Evolutionary conservation across 2,113 vertebrate species (phyloP).

Genomic region (Tragelaphus strepsiceros): DNA sequence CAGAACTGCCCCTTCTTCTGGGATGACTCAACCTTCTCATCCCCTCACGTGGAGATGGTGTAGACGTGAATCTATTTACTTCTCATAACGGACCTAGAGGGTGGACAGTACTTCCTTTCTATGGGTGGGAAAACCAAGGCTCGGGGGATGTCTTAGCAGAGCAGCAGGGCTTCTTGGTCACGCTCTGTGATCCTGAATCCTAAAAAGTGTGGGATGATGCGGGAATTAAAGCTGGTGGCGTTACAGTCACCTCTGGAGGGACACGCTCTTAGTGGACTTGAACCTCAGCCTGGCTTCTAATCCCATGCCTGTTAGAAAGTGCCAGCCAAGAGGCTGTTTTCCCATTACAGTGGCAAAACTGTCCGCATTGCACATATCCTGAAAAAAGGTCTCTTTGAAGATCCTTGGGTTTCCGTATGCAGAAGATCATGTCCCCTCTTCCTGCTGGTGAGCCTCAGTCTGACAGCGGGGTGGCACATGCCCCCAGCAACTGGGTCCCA

Average conservation of each 20-base stretch:
- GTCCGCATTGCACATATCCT: accelerated
- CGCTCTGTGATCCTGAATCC: accelerated
- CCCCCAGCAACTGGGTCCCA: neutral
- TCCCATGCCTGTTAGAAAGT: neutral
- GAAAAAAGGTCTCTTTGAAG: neutral
- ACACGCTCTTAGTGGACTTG: neutral
- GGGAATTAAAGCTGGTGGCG: neutral
- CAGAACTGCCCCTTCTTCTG: neutral
- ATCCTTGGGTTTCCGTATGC: neutral
- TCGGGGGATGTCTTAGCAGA: neutral
- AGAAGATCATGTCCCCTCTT: accelerated
- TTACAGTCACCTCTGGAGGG: neutral
- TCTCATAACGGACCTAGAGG: neutral
- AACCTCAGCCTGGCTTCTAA: neutral
- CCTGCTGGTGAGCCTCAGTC: neutral
- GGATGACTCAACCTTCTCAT: neutral
- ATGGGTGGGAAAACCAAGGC: neutral
- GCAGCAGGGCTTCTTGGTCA: neutral
- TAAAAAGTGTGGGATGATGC: neutral
- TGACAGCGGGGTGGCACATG: neutral
- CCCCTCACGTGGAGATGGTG: neutral
- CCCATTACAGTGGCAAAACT: neutral
- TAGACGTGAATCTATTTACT: neutral
- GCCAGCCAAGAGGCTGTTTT: no score
- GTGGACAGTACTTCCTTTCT: neutral